Base-by-base conservation (phyloP, 1,140 invertebrate species). In the Galendromus occidentalis region DNA sequence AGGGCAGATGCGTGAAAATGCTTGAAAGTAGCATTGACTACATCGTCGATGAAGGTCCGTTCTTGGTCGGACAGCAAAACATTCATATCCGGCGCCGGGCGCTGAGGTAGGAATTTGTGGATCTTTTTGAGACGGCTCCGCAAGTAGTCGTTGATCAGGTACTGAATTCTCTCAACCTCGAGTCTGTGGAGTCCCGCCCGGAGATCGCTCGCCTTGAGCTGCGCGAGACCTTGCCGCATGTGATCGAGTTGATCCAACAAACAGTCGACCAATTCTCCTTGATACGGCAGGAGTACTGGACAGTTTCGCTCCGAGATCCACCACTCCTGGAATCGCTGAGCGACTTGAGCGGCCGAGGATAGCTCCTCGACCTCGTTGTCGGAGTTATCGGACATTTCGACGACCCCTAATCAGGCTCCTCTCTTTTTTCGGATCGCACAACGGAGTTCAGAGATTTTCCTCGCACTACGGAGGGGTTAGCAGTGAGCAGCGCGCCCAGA, bases 231-330 rank as follows among this genome's bases (percentile, higher is more conserved):
- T 25, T 59, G 51, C 25, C 51, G 51, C 51, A 59, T 59, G 22
- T 59, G 51, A 5, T 59, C 51, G 51, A 59, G 51, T 33, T 59
- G 51, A 25, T 59, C 51, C 6, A 59, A 33, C 25, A 59, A 33
- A 33, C 51, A 59, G 9, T 59, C 51, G 1, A 59, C 51, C 25
- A 59, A 22, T 29, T 59, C 51, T 29, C 51, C 51, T 25, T 59
- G 51, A 22, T 59, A 59, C 12, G 51, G 51, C 1, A 59, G 22
- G 25, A 59, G 51, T 2, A 59, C 51, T 2, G 14, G 51, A 22
- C 51, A 59, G 51, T 59, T 59, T 22, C 51, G 51, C 25, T 59
- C 51, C 14, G 51, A 59, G 25, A 59, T 59, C 51, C 51, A 59
- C 51, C 51, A 59, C 9, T 59, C 51, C 9, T 59, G 51, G 0